These are phyloP conservation scores for Sarcophaga rosellei DNA, from an alignment of 2,888 invertebrate genomes.

Conservation along the genomic window DNA sequence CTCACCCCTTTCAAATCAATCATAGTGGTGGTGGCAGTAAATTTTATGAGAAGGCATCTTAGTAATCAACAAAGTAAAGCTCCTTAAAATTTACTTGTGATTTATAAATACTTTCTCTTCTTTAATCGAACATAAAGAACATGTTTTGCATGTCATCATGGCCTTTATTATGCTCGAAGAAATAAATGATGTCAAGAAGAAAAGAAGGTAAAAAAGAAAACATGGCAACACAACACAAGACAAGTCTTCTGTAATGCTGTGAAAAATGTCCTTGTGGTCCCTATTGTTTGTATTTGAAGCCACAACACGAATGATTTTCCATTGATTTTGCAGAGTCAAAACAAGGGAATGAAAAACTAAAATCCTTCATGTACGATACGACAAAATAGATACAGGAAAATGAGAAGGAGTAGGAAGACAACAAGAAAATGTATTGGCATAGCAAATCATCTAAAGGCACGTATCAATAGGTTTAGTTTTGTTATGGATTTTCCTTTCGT, in stretches of 20 bases:
- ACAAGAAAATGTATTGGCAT: constrained; percentile 22
- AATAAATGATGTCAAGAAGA: not conserved
- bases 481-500: not conserved
- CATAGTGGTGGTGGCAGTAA: too few relatives aligned
- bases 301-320: constrained; percentile 33
- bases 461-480: constrained; percentile 52
- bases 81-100: not conserved
- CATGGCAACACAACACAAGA: not conserved
- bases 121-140: constrained; percentile 37
- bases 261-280: not conserved
- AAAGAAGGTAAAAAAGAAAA: not conserved
- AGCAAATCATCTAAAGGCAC: constrained; percentile 41
- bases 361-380: too few relatives aligned
- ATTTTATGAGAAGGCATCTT: too few relatives aligned
- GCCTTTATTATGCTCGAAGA: not conserved
- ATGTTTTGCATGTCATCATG: constrained; percentile 54
- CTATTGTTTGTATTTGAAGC: constrained; percentile 42
- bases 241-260: not conserved
- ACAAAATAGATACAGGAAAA: not conserved
- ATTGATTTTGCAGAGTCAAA: constrained; percentile 23
- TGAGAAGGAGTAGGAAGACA: not conserved
- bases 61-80: too few relatives aligned
- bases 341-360: not conserved
- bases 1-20: too few relatives aligned
- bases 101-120: not conserved